These are phyloP conservation scores for Colistium nudipinnis DNA, from an alignment of 2,113 vertebrate genomes.

Conservation along the genomic window DNA sequence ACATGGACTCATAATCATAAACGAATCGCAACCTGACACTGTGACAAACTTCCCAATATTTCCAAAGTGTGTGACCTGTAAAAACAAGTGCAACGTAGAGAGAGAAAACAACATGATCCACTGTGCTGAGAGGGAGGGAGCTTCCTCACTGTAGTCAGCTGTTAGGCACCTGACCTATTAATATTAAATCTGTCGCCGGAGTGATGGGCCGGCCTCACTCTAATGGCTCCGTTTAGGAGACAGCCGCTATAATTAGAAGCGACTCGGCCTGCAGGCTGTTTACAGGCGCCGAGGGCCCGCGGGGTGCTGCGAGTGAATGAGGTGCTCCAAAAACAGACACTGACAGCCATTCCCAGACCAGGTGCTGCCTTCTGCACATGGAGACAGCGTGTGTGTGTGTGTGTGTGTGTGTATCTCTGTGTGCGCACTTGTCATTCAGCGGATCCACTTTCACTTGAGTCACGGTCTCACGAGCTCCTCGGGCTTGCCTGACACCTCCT, in stretches of 20 bases:
- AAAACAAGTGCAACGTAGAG: no score
- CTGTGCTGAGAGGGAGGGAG: background rate
- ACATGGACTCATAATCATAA: no score
- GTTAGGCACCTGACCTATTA: slow-evolving; percentile 1
- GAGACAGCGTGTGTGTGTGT: no score
- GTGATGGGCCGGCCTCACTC: slow-evolving; percentile 29
- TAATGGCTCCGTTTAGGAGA: slow-evolving; percentile 33
- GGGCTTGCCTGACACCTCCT: background rate
- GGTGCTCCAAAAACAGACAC: slow-evolving; percentile 47
- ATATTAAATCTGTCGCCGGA: slow-evolving; percentile 44
- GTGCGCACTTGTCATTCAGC: background rate
- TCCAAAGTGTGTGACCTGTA: no score
- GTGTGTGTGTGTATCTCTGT: background rate
- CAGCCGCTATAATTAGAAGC: slow-evolving; percentile 48
- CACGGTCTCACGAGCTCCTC: background rate
- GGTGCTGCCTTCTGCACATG: slow-evolving; percentile 1
- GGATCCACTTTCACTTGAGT: background rate
- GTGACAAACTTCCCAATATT: no score
- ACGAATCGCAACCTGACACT: no score
- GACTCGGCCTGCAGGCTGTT: slow-evolving; percentile 11
- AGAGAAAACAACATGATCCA: no score
- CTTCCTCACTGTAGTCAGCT: background rate
- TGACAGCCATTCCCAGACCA: slow-evolving; percentile 22
- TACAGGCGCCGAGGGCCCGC: background rate
- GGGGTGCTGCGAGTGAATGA: slow-evolving; percentile 17